Evolutionary conservation across 2,113 vertebrate genomes (phyloP).

Genomic region (Oryctolagus cuniculus): mOryCun1.1 NC_091450.1:22622501-22623000

Average conservation of each 20-base stretch:
- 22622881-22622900: neutral
- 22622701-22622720: neutral
- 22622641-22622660: conserved; percentile 2
- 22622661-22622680: neutral
- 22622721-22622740: neutral
- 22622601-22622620: conserved; percentile 4
- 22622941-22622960: too few species aligned
- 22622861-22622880: neutral
- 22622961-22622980: neutral
- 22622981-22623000: neutral
- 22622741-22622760: neutral
- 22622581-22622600: neutral
- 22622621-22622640: neutral
- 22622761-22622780: neutral
- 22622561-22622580: neutral
- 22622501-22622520: neutral
- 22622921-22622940: neutral
- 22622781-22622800: neutral
- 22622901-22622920: neutral
- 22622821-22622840: neutral
- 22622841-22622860: neutral
- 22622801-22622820: neutral
- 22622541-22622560: neutral
- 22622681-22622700: too few species aligned
- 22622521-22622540: neutral